These are phyloP conservation scores for Conger conger DNA, from an alignment of 2,113 vertebrate species.

Conservation along the genomic window DNA sequence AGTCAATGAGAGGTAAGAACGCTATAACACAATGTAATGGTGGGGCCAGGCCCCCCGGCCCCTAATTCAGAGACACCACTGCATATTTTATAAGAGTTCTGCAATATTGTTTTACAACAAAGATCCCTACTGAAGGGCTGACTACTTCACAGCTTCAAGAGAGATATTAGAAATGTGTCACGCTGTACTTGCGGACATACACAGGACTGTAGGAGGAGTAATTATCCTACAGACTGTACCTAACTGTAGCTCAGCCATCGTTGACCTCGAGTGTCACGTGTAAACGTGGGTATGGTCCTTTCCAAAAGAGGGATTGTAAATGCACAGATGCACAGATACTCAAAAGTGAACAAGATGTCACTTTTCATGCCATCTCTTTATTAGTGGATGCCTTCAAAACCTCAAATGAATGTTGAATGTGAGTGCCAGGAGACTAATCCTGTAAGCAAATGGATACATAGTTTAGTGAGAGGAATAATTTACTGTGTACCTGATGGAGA, in stretches of 20 bases:
- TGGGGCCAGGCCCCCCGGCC: too few species aligned
- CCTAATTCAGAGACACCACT: too few species aligned
- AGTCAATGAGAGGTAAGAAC: too few species aligned
- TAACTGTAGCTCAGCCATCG: not conserved
- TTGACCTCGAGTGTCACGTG: not conserved
- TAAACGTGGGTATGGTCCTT: not conserved
- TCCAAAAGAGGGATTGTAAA: not conserved
- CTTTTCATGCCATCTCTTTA: conserved; percentile 4
- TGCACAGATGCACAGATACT: not conserved
- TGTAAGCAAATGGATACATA: not conserved
- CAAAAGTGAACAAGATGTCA: not conserved
- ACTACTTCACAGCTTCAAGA: not conserved
- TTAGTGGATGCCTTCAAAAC: not conserved
- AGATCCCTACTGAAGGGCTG: not conserved
- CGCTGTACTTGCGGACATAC: not conserved
- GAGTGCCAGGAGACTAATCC: conserved; percentile 7
- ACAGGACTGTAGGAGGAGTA: not conserved
- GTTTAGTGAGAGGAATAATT: conserved; percentile 5
- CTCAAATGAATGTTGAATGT: conserved; percentile 12
- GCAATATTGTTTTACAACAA: not conserved
- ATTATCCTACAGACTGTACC: not conserved
- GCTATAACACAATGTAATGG: too few species aligned
- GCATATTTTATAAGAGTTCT: not conserved
- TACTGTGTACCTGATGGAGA: conserved; percentile 13
- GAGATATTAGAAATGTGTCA: not conserved